A percentile compares a stretch with the other conserved stretches of the same genome.
These are phyloP conservation scores for Drosophila parvula DNA, from an alignment of 1,140 invertebrate genomes.

Conservation along the genomic window DNA sequence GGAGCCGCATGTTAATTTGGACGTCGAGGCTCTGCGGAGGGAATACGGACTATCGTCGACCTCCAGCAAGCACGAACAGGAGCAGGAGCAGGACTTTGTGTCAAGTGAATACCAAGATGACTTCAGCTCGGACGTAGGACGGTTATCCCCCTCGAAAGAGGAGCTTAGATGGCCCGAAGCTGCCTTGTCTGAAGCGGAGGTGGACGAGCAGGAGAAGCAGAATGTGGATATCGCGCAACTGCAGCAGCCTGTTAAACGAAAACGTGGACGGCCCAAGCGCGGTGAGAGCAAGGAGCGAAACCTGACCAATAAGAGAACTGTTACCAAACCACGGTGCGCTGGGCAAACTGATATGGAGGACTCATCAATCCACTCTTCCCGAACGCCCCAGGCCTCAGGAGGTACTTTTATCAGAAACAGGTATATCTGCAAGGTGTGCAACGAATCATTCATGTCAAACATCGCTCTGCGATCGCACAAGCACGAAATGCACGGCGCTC, in stretches of 20 bases:
- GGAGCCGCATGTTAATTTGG: constrained; percentile 36
- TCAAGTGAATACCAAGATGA: neutral
- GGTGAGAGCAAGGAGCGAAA: neutral
- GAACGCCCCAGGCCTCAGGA: neutral
- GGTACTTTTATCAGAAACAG: neutral
- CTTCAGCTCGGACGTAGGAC: neutral
- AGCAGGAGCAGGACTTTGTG: neutral
- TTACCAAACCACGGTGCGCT: too few species aligned
- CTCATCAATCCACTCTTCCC: neutral
- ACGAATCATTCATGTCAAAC: constrained; percentile 66
- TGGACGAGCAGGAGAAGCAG: constrained; percentile 1
- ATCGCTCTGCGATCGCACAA: constrained; percentile 74
- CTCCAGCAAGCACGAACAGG: neutral
- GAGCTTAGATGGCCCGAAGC: neutral
- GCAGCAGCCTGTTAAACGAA: constrained; percentile 9
- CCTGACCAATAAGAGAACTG: too few species aligned
- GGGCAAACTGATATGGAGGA: neutral
- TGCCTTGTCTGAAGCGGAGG: neutral
- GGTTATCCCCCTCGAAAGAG: neutral
- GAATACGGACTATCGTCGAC: constrained; percentile 45
- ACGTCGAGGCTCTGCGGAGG: constrained; percentile 30
- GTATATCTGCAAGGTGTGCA: constrained; percentile 69
- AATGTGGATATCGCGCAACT: neutral
- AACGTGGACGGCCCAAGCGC: constrained; percentile 44
- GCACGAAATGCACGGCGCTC: constrained; percentile 82